A percentile compares a stretch with the other conserved stretches of the same genome.
Conservation (phyloP, 2,113 vertebrate genomes). For the Loxodonta africana region DNA sequence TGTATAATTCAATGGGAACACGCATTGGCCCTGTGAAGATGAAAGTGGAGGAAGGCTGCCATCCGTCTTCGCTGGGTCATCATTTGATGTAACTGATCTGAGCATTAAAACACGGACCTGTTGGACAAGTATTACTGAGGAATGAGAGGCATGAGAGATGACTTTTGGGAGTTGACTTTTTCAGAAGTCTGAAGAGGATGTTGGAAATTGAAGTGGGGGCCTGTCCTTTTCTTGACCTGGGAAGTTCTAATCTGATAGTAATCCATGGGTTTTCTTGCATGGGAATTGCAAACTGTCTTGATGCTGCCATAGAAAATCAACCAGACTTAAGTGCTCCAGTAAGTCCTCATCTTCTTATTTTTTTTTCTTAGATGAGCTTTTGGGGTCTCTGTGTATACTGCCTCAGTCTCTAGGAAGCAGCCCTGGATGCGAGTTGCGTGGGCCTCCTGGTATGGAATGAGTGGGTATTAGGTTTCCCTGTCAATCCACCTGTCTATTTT, state of each 20-base stretch:
- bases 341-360: accelerated
- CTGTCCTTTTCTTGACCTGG: not conserved
- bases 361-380: not conserved
- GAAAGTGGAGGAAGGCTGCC: not conserved
- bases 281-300: accelerated
- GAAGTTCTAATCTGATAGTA: not conserved
- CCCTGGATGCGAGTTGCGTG: too few relatives aligned
- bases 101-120: not conserved
- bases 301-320: accelerated
- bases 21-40: not conserved
- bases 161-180: too few relatives aligned
- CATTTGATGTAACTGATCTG: not conserved
- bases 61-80: too few relatives aligned
- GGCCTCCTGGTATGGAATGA: too few relatives aligned
- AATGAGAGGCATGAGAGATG: too few relatives aligned
- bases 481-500: not conserved
- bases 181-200: too few relatives aligned
- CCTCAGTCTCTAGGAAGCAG: too few relatives aligned
- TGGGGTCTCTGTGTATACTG: not conserved
- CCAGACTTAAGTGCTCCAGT: accelerated
- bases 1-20: not conserved
- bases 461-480: too few relatives aligned
- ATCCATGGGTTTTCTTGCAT: accelerated
- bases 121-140: too few relatives aligned
- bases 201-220: too few relatives aligned